phyloP scores from a whole-genome alignment of 2,113 vertebrate species.

The Zonotrichia leucophrys region DNA sequence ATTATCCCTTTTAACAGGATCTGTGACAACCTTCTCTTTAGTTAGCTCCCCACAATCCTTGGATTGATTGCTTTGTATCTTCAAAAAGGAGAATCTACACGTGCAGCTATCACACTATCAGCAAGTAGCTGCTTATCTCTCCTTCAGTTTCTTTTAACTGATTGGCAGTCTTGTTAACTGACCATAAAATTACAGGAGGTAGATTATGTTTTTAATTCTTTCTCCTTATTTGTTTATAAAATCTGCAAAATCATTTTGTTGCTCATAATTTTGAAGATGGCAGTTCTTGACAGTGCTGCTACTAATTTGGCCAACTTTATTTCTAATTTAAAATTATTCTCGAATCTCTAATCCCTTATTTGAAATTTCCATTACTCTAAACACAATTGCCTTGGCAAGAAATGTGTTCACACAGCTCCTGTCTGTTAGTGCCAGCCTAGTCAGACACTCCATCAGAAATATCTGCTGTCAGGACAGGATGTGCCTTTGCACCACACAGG shows the following conservation, averaged over 20 bases:
- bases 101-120: not conserved
- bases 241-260: not conserved
- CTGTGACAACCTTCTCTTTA: not conserved
- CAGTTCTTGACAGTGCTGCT: not conserved
- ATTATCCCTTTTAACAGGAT: not conserved
- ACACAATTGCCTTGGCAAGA: not conserved
- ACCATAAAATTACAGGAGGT: not conserved
- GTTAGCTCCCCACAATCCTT: not conserved
- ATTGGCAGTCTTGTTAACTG: not conserved
- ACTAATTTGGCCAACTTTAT: not conserved
- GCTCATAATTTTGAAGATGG: not conserved
- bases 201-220: too few relatives aligned
- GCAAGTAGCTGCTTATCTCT: not conserved
- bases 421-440: not conserved
- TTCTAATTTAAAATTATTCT: slow-evolving; percentile 16
- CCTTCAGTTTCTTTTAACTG: not conserved
- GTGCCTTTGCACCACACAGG: not conserved
- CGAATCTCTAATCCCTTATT: slow-evolving; percentile 16
- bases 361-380: slow-evolving; percentile 8
- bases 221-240: not conserved
- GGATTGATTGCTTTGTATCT: not conserved
- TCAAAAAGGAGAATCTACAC: not conserved
- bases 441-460: not conserved
- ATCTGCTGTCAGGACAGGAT: not conserved
- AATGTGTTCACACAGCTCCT: not conserved